A percentile compares a stretch with the other conserved stretches of the same genome.
Conservation (phyloP, 2,113 vertebrate genomes). For the Heterocephalus glaber region DNA sequence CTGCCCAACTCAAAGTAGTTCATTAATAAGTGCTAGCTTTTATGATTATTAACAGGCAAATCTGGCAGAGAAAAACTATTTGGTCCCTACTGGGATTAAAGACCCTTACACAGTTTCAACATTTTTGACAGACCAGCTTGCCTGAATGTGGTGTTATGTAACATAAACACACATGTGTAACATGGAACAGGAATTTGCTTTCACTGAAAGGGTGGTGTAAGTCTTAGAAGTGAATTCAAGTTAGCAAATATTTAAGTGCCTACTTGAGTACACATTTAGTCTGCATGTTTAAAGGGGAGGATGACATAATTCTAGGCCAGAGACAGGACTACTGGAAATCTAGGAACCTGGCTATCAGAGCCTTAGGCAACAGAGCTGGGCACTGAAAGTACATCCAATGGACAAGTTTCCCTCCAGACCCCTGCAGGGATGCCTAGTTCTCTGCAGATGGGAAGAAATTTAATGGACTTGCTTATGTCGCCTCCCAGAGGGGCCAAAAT, state of each 20-base stretch:
- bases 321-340: neutral
- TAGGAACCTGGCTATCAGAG: neutral
- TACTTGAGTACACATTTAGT: neutral
- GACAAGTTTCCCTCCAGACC: neutral
- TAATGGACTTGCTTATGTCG: neutral
- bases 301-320: constrained; percentile 17
- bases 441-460: neutral
- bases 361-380: neutral
- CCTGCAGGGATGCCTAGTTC: neutral
- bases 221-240: neutral
- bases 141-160: neutral
- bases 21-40: neutral
- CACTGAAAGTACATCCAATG: neutral
- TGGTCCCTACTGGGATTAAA: neutral
- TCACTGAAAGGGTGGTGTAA: neutral
- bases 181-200: neutral
- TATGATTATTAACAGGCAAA: neutral
- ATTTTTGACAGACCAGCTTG: neutral
- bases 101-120: neutral
- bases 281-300: neutral
- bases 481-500: neutral
- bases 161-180: neutral
- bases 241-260: neutral
- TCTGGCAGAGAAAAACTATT: neutral
- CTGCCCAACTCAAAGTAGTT: neutral